These are phyloP conservation scores for Vanessa cardui DNA, from an alignment of 2,888 invertebrate genomes.

Conservation along the genomic window DNA sequence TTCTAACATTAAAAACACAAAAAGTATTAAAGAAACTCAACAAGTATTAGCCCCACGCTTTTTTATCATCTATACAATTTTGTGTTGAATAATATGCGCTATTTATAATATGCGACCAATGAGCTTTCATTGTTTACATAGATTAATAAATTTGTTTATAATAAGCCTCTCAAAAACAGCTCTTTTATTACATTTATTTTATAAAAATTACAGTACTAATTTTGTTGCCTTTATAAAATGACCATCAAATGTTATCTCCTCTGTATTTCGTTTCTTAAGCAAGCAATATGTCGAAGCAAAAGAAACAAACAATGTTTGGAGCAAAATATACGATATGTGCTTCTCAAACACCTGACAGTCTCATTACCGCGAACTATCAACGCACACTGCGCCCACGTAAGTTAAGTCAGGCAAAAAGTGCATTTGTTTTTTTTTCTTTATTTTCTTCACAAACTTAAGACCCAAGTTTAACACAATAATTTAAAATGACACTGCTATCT, in stretches of 20 bases:
- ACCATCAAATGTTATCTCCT: not conserved
- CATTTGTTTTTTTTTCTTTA: conserved; percentile 32
- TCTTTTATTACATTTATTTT: too few relatives aligned
- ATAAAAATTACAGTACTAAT: too few relatives aligned
- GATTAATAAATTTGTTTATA: too few relatives aligned
- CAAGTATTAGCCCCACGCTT: too few relatives aligned
- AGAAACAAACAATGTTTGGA: conserved; percentile 60
- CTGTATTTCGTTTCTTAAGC: not conserved
- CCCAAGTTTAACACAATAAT: not conserved
- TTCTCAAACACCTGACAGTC: conserved; percentile 71
- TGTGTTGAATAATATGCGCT: too few relatives aligned
- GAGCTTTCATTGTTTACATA: too few relatives aligned
- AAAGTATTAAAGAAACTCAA: too few relatives aligned
- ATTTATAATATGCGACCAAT: too few relatives aligned
- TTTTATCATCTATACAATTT: too few relatives aligned
- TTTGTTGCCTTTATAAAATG: not conserved
- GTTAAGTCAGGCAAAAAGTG: conserved; percentile 23
- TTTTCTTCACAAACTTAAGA: not conserved
- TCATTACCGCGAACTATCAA: conserved; percentile 69
- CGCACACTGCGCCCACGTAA: conserved; percentile 45
- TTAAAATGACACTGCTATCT: not conserved
- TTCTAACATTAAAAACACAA: too few relatives aligned
- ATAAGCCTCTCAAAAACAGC: too few relatives aligned
- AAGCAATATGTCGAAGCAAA: conserved; percentile 39
- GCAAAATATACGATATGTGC: conserved; percentile 66